These are phyloP conservation scores for Leptoteleia sp. DNA, from an alignment of 1,140 invertebrate genomes.

Conservation along the genomic window DNA sequence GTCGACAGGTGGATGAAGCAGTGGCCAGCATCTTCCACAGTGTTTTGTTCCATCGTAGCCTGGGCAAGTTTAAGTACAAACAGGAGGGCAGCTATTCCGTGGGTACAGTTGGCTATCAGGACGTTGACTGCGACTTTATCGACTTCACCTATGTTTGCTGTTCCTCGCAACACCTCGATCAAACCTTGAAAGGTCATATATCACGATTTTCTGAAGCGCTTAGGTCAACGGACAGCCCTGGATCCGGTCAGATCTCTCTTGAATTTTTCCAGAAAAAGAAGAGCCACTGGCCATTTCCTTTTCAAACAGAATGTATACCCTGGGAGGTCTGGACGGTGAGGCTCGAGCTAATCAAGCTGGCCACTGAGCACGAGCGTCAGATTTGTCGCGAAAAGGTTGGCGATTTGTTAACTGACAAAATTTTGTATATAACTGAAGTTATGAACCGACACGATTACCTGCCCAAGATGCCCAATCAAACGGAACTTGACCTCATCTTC, in stretches of 20 bases:
- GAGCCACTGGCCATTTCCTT: constrained; percentile 88
- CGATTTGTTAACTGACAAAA: constrained; percentile 94
- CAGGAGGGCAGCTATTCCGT: constrained; percentile 96
- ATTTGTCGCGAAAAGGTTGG: constrained; percentile 93
- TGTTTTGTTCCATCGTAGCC: constrained; percentile 94
- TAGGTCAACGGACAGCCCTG: constrained; percentile 86
- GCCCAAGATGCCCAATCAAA: constrained; percentile 96
- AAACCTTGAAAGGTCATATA: constrained; percentile 90
- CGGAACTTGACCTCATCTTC: constrained; percentile 95
- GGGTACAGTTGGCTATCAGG: constrained; percentile 95
- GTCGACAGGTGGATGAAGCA: constrained; percentile 96
- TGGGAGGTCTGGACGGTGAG: constrained; percentile 99
- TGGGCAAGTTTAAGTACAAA: constrained; percentile 97
- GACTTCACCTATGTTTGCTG: constrained; percentile 98
- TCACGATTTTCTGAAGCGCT: constrained; percentile 92
- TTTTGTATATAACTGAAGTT: constrained; percentile 95
- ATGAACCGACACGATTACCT: constrained; percentile 98
- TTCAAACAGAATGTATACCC: constrained; percentile 93
- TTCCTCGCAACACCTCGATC: constrained; percentile 89
- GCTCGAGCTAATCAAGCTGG: constrained; percentile 91
- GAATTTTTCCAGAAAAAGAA: constrained; percentile 97
- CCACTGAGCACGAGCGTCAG: constrained; percentile 94
- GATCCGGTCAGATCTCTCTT: constrained; percentile 92
- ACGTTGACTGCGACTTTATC: constrained; percentile 98
- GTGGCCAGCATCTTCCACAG: constrained; percentile 97